These are phyloP conservation scores for Neotragus moschatus DNA, from an alignment of 2,113 vertebrate species.

Conservation along the genomic window DNA sequence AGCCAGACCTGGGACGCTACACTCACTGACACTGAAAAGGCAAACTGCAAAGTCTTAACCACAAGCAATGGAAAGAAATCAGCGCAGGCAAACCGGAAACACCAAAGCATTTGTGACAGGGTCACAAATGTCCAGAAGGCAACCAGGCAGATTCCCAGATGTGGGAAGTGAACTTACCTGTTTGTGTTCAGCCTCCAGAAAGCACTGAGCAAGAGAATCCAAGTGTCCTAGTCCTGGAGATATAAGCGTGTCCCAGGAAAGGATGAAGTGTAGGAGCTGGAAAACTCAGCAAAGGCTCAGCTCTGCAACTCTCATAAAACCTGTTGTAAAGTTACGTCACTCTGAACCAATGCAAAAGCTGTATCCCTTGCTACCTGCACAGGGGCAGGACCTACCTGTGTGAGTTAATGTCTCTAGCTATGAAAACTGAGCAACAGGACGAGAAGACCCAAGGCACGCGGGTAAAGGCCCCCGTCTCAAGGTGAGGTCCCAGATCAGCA, in stretches of 20 bases:
- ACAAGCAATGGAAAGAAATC: neutral
- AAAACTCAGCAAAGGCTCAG: neutral
- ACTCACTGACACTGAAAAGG: neutral
- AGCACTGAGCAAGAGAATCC: neutral
- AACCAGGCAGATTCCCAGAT: neutral
- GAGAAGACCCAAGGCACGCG: neutral
- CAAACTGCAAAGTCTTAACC: neutral
- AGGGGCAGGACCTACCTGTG: neutral
- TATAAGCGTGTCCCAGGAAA: neutral
- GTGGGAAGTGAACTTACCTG: neutral
- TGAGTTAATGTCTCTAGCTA: neutral
- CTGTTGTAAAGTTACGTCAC: neutral
- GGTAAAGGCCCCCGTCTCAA: neutral
- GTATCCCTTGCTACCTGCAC: neutral
- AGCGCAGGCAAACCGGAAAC: neutral
- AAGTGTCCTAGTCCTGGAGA: neutral
- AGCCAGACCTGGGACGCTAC: neutral
- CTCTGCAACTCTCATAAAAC: neutral
- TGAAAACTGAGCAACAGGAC: neutral
- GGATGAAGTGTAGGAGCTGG: neutral
- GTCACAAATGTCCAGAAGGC: neutral
- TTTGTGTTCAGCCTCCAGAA: neutral
- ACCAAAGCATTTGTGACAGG: neutral
- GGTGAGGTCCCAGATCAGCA: neutral
- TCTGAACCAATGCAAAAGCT: neutral